These are phyloP conservation scores for Cecropterus lyciades DNA, from an alignment of 1,140 invertebrate species.

Conservation along the genomic window DNA sequence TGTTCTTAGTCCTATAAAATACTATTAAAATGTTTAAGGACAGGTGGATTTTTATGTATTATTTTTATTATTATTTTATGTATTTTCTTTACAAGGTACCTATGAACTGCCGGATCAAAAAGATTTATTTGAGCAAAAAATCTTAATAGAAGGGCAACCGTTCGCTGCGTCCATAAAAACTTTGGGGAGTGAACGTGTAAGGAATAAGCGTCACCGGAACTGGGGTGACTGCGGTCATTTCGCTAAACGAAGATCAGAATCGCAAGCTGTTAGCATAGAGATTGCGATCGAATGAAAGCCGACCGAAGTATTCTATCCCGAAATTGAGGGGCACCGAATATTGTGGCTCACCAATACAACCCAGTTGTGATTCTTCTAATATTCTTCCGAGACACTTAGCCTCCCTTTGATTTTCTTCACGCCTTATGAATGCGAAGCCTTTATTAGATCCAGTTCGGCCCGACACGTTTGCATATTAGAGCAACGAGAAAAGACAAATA, in stretches of 20 bases:
- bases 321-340: constrained; percentile 76
- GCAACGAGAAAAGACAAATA: constrained; percentile 29
- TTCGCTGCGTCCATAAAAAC: constrained; percentile 76
- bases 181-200: constrained; percentile 79
- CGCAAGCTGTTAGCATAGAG: constrained; percentile 84
- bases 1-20: too few relatives aligned
- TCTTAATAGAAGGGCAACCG: constrained; percentile 64
- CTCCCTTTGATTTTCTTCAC: constrained; percentile 63
- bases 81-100: constrained; percentile 5
- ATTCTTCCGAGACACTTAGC: constrained; percentile 59
- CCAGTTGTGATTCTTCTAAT: constrained; percentile 70
- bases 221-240: constrained; percentile 80
- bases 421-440: constrained; percentile 40
- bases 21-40: background rate
- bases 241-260: constrained; percentile 84
- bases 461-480: constrained; percentile 37
- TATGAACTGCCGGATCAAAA: constrained; percentile 30
- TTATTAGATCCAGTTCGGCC: constrained; percentile 36
- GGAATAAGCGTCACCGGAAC: constrained; percentile 78
- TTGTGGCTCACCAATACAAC: constrained; percentile 73
- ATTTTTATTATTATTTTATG: too few relatives aligned
- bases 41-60: too few relatives aligned
- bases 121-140: constrained; percentile 64
- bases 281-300: constrained; percentile 82
- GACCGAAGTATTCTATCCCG: constrained; percentile 76